phyloP scores from a whole-genome alignment of 2,797 vertebrate species.

The Lateolabrax maculatus region DNA sequence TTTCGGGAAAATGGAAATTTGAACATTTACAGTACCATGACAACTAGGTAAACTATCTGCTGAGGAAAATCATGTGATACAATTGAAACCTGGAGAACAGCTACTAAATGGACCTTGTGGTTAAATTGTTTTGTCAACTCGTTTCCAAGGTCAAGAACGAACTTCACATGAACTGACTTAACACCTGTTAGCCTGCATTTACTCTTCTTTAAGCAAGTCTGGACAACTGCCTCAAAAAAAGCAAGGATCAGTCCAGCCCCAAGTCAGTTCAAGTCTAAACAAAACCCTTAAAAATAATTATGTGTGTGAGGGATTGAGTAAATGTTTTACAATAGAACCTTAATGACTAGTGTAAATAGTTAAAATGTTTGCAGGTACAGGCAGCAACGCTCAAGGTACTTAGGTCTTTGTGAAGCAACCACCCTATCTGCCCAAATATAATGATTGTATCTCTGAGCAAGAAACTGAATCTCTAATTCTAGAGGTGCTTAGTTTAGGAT shows the following conservation, averaged over 20 bases:
- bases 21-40: not conserved
- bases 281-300: slow-evolving; percentile 21
- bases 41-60: slow-evolving; percentile 10
- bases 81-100: not conserved
- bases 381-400: not conserved
- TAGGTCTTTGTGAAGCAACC: not conserved
- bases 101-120: not conserved
- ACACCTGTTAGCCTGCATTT: slow-evolving; percentile 14
- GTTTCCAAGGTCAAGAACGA: not conserved
- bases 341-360: slow-evolving; percentile 11
- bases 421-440: not conserved
- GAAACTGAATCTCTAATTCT: slow-evolving; percentile 18
- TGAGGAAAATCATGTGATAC: not conserved
- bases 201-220: slow-evolving; percentile 44
- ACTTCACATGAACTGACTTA: not conserved
- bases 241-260: slow-evolving; percentile 11
- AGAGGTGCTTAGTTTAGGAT: not conserved
- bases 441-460: slow-evolving; percentile 11
- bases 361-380: slow-evolving; percentile 9
- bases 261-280: slow-evolving; percentile 44
- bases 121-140: not conserved
- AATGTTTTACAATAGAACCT: slow-evolving; percentile 31
- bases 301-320: slow-evolving; percentile 6
- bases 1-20: not conserved
- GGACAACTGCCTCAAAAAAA: slow-evolving; percentile 42